phyloP scores from a whole-genome alignment of 2,888 invertebrate species.

The Ditula angustiorana region DNA sequence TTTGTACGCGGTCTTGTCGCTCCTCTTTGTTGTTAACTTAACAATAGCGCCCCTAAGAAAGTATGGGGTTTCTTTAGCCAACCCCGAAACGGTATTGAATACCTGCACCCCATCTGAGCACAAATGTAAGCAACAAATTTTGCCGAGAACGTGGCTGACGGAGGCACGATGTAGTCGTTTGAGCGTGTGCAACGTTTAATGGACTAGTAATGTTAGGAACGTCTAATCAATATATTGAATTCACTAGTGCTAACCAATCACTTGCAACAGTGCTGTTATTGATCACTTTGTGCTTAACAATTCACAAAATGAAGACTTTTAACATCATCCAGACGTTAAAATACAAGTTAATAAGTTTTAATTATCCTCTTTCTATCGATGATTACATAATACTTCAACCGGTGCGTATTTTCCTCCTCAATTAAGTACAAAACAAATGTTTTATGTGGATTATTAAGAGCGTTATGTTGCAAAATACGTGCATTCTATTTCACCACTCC shows the following conservation, averaged over 20 bases:
- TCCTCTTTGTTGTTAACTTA: slow-evolving; percentile 19
- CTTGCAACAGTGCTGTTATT: slow-evolving; percentile 54
- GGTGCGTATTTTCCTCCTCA: slow-evolving; percentile 51
- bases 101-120: slow-evolving; percentile 50
- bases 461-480: slow-evolving; percentile 43
- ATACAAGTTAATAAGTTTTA: slow-evolving; percentile 54
- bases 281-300: slow-evolving; percentile 49
- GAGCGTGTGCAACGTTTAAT: neutral
- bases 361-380: slow-evolving; percentile 55
- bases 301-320: slow-evolving; percentile 56
- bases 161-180: slow-evolving; percentile 22
- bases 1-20: neutral
- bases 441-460: slow-evolving; percentile 39
- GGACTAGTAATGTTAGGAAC: slow-evolving; percentile 18
- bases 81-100: slow-evolving; percentile 55
- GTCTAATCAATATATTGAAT: slow-evolving; percentile 30
- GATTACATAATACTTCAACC: slow-evolving; percentile 47
- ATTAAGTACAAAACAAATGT: slow-evolving; percentile 42
- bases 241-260: slow-evolving; percentile 44
- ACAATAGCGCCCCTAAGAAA: slow-evolving; percentile 25
- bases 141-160: neutral
- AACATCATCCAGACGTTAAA: slow-evolving; percentile 53
- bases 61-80: slow-evolving; percentile 42
- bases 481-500: slow-evolving; percentile 43
- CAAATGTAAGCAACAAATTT: slow-evolving; percentile 12